These are phyloP conservation scores for Drosophila austrosaltans DNA, from an alignment of 2,888 invertebrate genomes.

Conservation along the genomic window DNA sequence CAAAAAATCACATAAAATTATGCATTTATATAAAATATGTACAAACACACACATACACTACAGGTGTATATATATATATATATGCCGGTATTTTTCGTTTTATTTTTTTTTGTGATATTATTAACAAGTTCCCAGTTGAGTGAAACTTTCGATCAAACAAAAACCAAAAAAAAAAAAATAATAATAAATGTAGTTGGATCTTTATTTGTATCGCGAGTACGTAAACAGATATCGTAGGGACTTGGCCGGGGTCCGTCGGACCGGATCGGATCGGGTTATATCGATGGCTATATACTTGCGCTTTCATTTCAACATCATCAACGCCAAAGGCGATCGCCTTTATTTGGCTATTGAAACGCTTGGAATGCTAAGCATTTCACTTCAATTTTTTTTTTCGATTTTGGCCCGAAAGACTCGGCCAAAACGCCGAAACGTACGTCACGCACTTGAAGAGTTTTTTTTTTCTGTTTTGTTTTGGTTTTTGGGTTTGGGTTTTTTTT, in stretches of 20 bases:
- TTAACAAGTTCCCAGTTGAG: slow-evolving; percentile 27
- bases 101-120: slow-evolving; percentile 19
- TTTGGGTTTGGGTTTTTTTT: slow-evolving; percentile 16
- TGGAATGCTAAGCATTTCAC: slow-evolving; percentile 67
- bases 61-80: not conserved
- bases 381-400: slow-evolving; percentile 29
- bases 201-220: slow-evolving; percentile 24
- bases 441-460: slow-evolving; percentile 52
- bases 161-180: not conserved
- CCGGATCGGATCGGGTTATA: slow-evolving; percentile 18
- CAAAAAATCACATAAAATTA: slow-evolving; percentile 26
- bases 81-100: not conserved
- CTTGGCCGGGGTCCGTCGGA: slow-evolving; percentile 9
- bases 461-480: slow-evolving; percentile 8
- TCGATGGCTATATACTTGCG: slow-evolving; percentile 58
- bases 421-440: slow-evolving; percentile 39
- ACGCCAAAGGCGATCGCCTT: slow-evolving; percentile 47
- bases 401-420: slow-evolving; percentile 34
- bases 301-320: slow-evolving; percentile 62
- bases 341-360: slow-evolving; percentile 55
- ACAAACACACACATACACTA: slow-evolving; percentile 8
- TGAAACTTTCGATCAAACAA: slow-evolving; percentile 32
- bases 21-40: slow-evolving; percentile 19
- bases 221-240: slow-evolving; percentile 34
- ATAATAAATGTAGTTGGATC: slow-evolving; percentile 6